Percentiles rank a stretch among this genome's conserved stretches.
phyloP scores from a whole-genome alignment of 2,113 vertebrate species.

The Ceratotherium simum region DNA sequence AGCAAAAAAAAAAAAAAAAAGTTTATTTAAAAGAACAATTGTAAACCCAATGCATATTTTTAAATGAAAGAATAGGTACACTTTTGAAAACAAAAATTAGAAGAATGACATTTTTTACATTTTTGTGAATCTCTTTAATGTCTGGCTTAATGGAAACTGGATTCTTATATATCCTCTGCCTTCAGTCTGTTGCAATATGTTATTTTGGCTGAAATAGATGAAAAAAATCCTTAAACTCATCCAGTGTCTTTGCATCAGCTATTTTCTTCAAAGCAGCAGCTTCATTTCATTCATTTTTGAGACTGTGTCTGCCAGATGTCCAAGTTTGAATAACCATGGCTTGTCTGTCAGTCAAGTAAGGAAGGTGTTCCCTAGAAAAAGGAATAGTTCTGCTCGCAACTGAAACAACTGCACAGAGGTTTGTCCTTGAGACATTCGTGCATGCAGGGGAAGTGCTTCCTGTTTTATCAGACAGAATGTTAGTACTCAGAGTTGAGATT shows the following conservation, averaged over 20 bases:
- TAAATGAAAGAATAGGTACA: not conserved
- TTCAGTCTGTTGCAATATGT: not conserved
- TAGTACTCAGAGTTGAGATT: not conserved
- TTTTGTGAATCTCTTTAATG: not conserved
- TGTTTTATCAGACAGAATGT: not conserved
- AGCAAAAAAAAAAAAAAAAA: no score
- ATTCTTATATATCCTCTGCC: not conserved
- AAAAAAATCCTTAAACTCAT: not conserved
- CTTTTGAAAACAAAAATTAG: not conserved
- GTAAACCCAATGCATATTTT: not conserved
- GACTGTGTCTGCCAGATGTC: not conserved
- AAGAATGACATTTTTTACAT: not conserved
- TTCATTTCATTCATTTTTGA: constrained; percentile 9
- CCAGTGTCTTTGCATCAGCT: not conserved
- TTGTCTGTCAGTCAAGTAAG: not conserved
- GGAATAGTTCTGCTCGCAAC: not conserved
- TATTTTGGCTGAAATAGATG: constrained; percentile 10
- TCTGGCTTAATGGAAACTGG: not conserved
- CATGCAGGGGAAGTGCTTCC: not conserved
- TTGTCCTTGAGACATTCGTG: not conserved
- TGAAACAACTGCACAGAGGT: not conserved
- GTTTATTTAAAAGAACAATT: not conserved
- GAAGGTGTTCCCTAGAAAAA: not conserved
- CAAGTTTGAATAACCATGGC: not conserved
- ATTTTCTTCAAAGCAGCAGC: not conserved